A percentile compares a stretch with the other conserved stretches of the same genome.
Evolutionary conservation across 2,113 vertebrate genomes (phyloP).

Genomic region (Typhlomys cinereus): DNA sequence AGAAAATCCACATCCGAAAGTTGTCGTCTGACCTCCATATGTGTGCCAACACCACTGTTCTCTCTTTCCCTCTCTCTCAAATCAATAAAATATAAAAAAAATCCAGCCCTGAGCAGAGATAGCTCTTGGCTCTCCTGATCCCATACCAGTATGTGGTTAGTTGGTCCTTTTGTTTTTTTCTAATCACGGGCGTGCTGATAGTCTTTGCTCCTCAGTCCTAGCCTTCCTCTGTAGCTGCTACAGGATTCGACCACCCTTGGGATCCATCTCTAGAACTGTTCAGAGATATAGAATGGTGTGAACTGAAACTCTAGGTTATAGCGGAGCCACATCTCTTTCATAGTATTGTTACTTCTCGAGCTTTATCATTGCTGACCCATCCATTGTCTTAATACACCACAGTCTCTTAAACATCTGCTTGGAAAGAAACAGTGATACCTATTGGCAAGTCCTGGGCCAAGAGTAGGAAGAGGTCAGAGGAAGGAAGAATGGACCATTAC

Average conservation of each 20-base stretch:
- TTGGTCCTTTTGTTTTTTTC: slow-evolving; percentile 48
- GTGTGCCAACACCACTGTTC: too few species aligned
- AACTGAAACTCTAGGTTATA: neutral
- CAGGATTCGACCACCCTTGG: neutral
- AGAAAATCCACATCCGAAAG: too few species aligned
- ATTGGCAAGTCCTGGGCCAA: slow-evolving; percentile 22
- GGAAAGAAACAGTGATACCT: slow-evolving; percentile 36
- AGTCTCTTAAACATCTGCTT: neutral
- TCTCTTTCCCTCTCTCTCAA: too few species aligned
- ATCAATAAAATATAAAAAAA: too few species aligned
- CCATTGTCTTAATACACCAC: neutral
- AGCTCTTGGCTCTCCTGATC: slow-evolving; percentile 23
- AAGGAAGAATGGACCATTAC: slow-evolving; percentile 82
- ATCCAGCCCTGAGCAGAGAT: neutral
- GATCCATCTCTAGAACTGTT: slow-evolving; percentile 38
- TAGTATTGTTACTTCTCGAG: neutral
- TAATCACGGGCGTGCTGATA: slow-evolving; percentile 29
- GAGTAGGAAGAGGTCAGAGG: slow-evolving; percentile 3
- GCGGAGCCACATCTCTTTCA: neutral
- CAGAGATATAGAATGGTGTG: slow-evolving; percentile 9
- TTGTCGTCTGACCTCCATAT: too few species aligned
- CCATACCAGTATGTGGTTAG: slow-evolving; percentile 13
- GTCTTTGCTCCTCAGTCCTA: slow-evolving; percentile 39
- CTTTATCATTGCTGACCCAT: neutral
- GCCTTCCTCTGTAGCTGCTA: slow-evolving; percentile 15